These are phyloP conservation scores for Amorpha juglandis DNA, from an alignment of 2,888 invertebrate species.

Conservation along the genomic window DNA sequence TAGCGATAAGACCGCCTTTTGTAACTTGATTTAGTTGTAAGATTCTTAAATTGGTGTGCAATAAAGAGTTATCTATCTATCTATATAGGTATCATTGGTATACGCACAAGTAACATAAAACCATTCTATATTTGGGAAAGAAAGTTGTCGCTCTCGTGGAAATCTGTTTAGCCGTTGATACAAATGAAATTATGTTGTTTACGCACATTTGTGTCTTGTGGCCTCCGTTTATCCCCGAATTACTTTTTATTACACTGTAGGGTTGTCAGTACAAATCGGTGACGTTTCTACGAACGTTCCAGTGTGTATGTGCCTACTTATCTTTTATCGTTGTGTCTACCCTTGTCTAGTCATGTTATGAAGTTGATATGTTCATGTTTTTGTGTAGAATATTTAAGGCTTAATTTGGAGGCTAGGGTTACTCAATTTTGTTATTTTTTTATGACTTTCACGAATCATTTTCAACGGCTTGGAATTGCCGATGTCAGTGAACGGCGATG, in stretches of 20 bases:
- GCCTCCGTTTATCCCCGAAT: conserved; percentile 30
- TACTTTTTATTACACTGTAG: conserved; percentile 29
- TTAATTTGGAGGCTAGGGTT: too few species aligned
- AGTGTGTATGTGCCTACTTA: conserved; percentile 8
- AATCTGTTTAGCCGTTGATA: conserved; percentile 23
- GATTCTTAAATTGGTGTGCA: too few species aligned
- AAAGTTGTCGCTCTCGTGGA: background rate
- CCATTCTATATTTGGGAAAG: background rate
- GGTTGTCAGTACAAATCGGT: conserved; percentile 26
- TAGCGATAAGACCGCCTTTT: too few species aligned
- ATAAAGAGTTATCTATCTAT: too few species aligned
- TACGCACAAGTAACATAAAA: background rate
- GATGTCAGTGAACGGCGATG: too few species aligned
- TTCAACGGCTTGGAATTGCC: too few species aligned
- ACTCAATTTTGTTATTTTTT: too few species aligned
- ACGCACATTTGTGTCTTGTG: conserved; percentile 40
- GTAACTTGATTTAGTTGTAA: too few species aligned
- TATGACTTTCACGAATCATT: too few species aligned
- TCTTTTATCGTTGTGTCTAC: conserved; percentile 3
- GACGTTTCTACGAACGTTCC: background rate
- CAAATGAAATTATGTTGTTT: conserved; percentile 39
- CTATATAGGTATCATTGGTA: too few species aligned
- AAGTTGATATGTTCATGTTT: background rate
- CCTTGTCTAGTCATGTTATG: background rate
- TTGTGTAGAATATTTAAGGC: background rate